Base-by-base conservation (phyloP, 2,888 invertebrate genomes). In the Drosophila rellima region DNA sequence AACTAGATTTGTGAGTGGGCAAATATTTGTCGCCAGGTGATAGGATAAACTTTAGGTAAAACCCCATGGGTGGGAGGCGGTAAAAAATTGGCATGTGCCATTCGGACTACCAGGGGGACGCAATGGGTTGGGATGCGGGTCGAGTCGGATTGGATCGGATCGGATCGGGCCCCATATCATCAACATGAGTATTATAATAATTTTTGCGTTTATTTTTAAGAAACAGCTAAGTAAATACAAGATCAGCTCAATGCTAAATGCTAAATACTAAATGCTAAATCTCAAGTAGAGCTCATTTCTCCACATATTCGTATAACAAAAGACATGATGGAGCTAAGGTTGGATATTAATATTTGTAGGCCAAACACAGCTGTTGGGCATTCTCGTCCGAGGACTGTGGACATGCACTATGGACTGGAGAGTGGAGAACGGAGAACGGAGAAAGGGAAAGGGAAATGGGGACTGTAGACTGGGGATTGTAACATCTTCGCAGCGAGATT, bases 401-500 rank as follows among this genome's bases (percentile, higher is more conserved):
- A 52, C 33, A 35, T 11, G 48, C 26, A 44, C 20, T 20, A n/a
- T 10, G 47, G 65, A 51, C 50, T 45, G 26, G 26, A 5, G 26
- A 26, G 7, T 35, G 35, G 61, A 15, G 13, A 31, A 18, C 35
- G 4, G 37, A 29, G 33, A 7, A 33, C 52, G 56, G 29, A 33
- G 18, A 11, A n/a, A 17, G 17, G 42, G 59, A 11, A 6, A 35
- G 29, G 37, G 18, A 11, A n/a, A 17, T 20, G 42, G 59, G n/a
- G 8, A 35, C 37, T 37, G 8, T 31, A 20, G 35, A 13, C 33
- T 70, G 55, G 33, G 23, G 23, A 35, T 47, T 67, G 89, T 80
- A 81, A 89, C 83, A 84, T 84, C 89, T 84, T 84, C 88, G 63
- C 75, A 50, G 60, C 57, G 77, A 87, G 89, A 87, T 87, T 87